phyloP scores from a whole-genome alignment of 2,888 invertebrate genomes.

The Crematogaster levior region DNA sequence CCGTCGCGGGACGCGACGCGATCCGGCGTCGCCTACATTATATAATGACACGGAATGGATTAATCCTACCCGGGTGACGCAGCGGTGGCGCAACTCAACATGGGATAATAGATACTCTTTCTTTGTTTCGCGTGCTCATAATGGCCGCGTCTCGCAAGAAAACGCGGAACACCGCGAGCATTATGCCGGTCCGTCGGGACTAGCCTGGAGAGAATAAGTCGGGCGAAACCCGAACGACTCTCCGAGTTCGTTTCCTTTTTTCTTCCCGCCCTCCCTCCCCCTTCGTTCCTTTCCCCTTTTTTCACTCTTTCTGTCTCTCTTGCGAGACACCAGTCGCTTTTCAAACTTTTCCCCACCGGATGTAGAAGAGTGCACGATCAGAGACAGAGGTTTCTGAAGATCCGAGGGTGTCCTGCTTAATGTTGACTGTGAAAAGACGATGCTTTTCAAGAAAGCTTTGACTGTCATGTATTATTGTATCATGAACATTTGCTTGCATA shows the following conservation, averaged over 20 bases:
- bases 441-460: conserved; percentile 11
- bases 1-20: conserved; percentile 32
- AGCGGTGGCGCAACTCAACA: conserved; percentile 67
- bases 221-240: conserved; percentile 65
- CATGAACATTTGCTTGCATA: background rate
- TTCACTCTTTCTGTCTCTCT: conserved; percentile 13
- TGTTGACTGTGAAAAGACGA: conserved; percentile 35
- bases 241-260: conserved; percentile 74
- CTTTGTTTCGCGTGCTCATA: conserved; percentile 75
- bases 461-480: conserved; percentile 13
- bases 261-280: conserved; percentile 22
- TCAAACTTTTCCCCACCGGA: conserved; percentile 55
- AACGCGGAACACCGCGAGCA: conserved; percentile 75
- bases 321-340: conserved; percentile 58
- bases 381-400: conserved; percentile 45
- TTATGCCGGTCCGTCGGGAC: conserved; percentile 75
- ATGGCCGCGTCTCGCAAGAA: conserved; percentile 76
- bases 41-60: conserved; percentile 77
- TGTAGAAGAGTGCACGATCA: conserved; percentile 29
- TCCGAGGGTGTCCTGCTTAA: conserved; percentile 35
- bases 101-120: conserved; percentile 76
- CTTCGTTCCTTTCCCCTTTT: background rate
- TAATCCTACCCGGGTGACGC: conserved; percentile 69
- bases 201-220: conserved; percentile 68
- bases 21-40: conserved; percentile 66